phyloP scores from a whole-genome alignment of 2,888 invertebrate genomes.

The Lasiommata megera region DNA sequence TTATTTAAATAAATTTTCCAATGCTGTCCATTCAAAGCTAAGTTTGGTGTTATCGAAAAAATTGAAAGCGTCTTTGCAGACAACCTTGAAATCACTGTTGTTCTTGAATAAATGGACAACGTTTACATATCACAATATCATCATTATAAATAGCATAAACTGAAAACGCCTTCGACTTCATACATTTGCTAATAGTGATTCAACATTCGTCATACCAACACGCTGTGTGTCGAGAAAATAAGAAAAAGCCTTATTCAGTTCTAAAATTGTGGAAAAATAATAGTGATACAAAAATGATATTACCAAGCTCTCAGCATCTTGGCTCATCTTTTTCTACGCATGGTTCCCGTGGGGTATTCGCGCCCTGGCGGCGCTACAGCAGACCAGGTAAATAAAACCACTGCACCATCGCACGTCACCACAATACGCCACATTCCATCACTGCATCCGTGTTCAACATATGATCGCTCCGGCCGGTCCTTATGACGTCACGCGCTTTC shows the following conservation, averaged over 20 bases:
- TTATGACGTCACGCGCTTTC: slow-evolving; percentile 78
- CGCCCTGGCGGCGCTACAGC: slow-evolving; percentile 61
- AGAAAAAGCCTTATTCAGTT: neutral
- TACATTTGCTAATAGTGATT: slow-evolving; percentile 44
- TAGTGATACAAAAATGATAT: slow-evolving; percentile 64
- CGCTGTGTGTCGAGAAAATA: neutral
- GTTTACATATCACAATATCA: slow-evolving; percentile 57
- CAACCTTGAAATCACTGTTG: slow-evolving; percentile 49
- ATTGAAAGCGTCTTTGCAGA: slow-evolving; percentile 2
- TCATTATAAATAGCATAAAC: slow-evolving; percentile 66
- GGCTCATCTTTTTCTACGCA: slow-evolving; percentile 87
- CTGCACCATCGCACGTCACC: slow-evolving; percentile 71
- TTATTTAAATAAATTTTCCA: too few relatives aligned
- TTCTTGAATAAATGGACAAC: slow-evolving; percentile 44
- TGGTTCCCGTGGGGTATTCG: slow-evolving; percentile 75
- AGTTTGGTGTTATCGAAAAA: slow-evolving; percentile 4
- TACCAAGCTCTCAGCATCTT: slow-evolving; percentile 88
- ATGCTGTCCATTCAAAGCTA: neutral
- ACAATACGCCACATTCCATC: slow-evolving; percentile 78
- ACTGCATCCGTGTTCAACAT: slow-evolving; percentile 80
- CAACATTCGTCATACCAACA: slow-evolving; percentile 32
- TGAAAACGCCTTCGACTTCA: slow-evolving; percentile 41
- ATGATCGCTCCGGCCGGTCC: slow-evolving; percentile 74
- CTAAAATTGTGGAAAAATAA: slow-evolving; percentile 8
- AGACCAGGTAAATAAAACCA: slow-evolving; percentile 61